A percentile compares a stretch with the other conserved stretches of the same genome.
These are phyloP conservation scores for Drosophila pseudoobscura DNA, from an alignment of 1,140 invertebrate genomes.

Conservation along the genomic window DNA sequence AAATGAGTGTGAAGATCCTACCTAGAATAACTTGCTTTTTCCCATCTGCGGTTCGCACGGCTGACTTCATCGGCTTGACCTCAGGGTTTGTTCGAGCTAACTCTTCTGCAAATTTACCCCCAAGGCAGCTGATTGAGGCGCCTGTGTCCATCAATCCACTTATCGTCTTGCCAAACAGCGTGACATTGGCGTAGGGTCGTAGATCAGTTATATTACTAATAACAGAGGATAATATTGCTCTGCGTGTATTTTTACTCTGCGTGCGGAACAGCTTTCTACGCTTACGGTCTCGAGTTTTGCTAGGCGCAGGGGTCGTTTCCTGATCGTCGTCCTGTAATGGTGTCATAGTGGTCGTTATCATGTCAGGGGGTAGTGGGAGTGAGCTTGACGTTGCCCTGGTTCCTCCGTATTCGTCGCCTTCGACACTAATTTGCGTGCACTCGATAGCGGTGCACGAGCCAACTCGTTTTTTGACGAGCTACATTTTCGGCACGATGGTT, in stretches of 20 bases:
- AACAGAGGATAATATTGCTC: not conserved
- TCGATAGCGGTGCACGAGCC: not conserved
- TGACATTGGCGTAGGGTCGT: not conserved
- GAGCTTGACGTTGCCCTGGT: not conserved
- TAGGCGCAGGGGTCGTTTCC: not conserved
- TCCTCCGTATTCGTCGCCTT: not conserved
- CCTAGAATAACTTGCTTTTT: not conserved
- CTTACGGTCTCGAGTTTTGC: no score
- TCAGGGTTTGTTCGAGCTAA: not conserved
- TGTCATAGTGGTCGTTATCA: no score
- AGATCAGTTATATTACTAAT: not conserved
- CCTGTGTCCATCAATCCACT: constrained; percentile 1
- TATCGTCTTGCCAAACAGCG: not conserved
- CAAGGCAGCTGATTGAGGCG: constrained; percentile 2
- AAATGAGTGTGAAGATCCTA: no score
- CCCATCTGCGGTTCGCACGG: not conserved
- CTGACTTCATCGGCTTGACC: not conserved
- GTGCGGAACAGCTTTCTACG: no score
- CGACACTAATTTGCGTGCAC: not conserved
- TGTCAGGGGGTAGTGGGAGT: not conserved
- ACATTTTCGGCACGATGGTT: no score
- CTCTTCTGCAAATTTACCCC: not conserved
- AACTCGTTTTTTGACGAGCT: not conserved
- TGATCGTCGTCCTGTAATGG: no score
- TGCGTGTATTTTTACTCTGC: not conserved